Percentiles rank a stretch among this genome's conserved stretches.
These are phyloP conservation scores for Chironomus striatipennis DNA, from an alignment of 1,140 invertebrate species.

Conservation along the genomic window DNA sequence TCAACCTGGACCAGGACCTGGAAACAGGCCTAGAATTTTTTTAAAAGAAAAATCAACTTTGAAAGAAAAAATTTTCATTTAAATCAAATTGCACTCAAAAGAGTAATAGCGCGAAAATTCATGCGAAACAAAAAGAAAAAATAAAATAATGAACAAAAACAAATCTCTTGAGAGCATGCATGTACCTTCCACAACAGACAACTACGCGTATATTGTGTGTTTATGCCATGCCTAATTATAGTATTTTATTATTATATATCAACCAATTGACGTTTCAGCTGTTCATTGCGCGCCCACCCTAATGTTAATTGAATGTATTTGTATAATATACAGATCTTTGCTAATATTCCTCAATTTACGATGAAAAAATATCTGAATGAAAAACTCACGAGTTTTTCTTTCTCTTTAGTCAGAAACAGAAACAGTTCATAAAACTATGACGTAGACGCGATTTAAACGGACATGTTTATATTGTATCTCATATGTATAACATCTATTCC, in stretches of 20 bases:
- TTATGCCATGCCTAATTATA: background rate
- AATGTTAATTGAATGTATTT: background rate
- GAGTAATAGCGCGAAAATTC: no score
- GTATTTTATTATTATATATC: slow-evolving; percentile 4
- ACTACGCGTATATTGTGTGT: background rate
- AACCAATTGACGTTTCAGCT: slow-evolving; percentile 7
- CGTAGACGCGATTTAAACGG: background rate
- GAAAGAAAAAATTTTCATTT: no score
- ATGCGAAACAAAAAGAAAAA: no score
- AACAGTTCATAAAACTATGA: background rate
- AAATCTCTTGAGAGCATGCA: background rate
- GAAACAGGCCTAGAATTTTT: no score
- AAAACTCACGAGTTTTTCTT: background rate
- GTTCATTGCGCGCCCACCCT: slow-evolving; percentile 10
- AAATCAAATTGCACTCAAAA: no score
- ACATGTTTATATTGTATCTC: background rate
- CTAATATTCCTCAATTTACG: no score
- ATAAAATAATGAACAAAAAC: no score
- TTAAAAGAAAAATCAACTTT: no score
- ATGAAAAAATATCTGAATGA: no score
- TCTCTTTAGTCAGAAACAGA: background rate
- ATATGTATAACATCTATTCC: no score
- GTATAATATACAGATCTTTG: no score
- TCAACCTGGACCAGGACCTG: no score
- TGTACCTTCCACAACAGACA: background rate